Base-by-base conservation (phyloP, 2,113 vertebrate species). In the Sitta europaea region DNA sequence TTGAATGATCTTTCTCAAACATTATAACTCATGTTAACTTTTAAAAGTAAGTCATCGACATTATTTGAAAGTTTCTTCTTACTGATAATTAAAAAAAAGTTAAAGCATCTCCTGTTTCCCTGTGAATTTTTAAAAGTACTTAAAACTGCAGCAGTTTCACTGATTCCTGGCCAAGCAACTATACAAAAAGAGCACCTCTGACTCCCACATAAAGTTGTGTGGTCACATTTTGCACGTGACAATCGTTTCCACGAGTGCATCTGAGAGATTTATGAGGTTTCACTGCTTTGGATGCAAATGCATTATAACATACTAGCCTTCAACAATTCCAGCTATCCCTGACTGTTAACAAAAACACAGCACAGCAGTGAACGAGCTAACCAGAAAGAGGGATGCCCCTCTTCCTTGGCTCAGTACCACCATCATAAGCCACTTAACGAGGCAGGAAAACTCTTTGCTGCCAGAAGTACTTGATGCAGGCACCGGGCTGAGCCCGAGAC, bases 261-360 rank as follows among this genome's bases (percentile, higher is more conserved):
- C 62, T 57, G 19, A 48, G 13, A 36, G n/a, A 73, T 51, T 59
- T 43, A 51, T 33, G 27, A 11, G 1, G 0, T 4, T 88, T 85
- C 25, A 55, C 14, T 38, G 62, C 25, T 80, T 42, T 38, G 35
- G 21, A 55, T 18, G 38, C 5, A 43, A 84, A 67, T 5, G 15
- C 1, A 3, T 57, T 45, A 2, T 3, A 85, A 62, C 15, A 8
- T 4, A 28, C 14, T 1, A 50, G 47, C 12, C 0, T 0, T 5
- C 29, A 29, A 43, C 6, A 45, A 45, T 13, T 42, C 48, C 36
- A 65, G 20, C 20, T 36, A 14, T 3, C 35, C n/a, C 38, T 1
- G 27, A 27, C 31, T 61, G 38, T 33, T 14, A 43, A 24, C 0
- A 0, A 28, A 43, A 54, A 23, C 1, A 3, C 54, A 77, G 17